Conservation (phyloP, 2,888 invertebrate species). For the Molanna angustata region DNA sequence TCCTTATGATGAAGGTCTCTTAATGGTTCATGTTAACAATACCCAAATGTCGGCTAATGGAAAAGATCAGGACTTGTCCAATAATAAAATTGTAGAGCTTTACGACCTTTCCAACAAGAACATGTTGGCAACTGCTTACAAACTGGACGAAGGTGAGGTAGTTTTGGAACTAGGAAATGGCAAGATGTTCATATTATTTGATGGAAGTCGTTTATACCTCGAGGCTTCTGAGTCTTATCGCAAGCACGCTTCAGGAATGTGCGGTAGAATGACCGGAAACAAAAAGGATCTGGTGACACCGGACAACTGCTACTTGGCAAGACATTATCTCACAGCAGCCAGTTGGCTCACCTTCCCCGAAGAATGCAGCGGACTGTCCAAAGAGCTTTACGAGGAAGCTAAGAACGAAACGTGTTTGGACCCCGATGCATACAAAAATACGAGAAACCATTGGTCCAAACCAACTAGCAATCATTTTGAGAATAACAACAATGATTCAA, state of each 20-base stretch:
- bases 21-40: no score
- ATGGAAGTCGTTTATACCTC: constrained; percentile 54
- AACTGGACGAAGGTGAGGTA: constrained; percentile 41
- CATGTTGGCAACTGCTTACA: constrained; percentile 38
- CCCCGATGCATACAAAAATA: no score
- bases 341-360: constrained; percentile 45
- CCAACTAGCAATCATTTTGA: no score
- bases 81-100: constrained; percentile 42
- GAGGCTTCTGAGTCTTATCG: constrained; percentile 47
- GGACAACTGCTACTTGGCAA: constrained; percentile 44
- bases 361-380: constrained; percentile 38
- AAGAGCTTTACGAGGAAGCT: constrained; percentile 37
- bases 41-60: no score
- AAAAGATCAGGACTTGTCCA: no score
- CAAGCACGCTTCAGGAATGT: constrained; percentile 55
- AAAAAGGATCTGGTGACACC: constrained; percentile 51
- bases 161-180: constrained; percentile 52
- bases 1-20: no score
- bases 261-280: constrained; percentile 54
- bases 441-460: no score
- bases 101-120: constrained; percentile 37
- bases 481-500: no score
- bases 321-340: constrained; percentile 45
- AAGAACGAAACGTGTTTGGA: constrained; percentile 36
- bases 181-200: constrained; percentile 53